These are phyloP conservation scores for Phalangium opilio DNA, from an alignment of 2,888 invertebrate species.

Conservation along the genomic window DNA sequence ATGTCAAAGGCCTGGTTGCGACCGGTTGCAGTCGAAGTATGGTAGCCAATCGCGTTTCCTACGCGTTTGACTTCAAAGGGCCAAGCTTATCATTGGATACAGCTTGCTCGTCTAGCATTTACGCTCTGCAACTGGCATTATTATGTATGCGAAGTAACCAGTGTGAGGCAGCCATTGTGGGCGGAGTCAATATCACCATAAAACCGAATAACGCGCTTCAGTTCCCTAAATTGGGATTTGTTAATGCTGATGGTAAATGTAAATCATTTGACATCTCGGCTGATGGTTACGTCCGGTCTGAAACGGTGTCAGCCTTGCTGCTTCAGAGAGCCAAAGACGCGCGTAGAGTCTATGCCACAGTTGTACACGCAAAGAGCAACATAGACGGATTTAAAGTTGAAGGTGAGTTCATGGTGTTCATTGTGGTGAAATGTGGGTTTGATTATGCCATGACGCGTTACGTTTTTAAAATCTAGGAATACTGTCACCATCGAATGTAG, in stretches of 20 bases:
- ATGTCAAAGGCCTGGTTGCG: constrained; percentile 69
- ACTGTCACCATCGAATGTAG: constrained; percentile 42
- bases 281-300: constrained; percentile 67
- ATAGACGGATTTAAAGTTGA: constrained; percentile 68
- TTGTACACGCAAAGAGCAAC: constrained; percentile 68
- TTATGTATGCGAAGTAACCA: constrained; percentile 68
- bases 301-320: constrained; percentile 63
- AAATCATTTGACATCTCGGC: constrained; percentile 65
- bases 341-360: constrained; percentile 64
- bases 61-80: constrained; percentile 84
- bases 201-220: constrained; percentile 83
- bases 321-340: constrained; percentile 62
- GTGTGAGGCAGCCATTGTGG: constrained; percentile 92
- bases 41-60: constrained; percentile 82
- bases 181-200: constrained; percentile 71
- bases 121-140: constrained; percentile 74
- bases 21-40: constrained; percentile 84
- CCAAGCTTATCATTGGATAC: constrained; percentile 93
- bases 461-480: constrained; percentile 27
- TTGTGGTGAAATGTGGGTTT: not conserved
- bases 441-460: not conserved
- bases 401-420: constrained; percentile 23
- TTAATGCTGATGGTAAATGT: too few species aligned
- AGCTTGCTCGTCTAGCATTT: constrained; percentile 87
- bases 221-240: constrained; percentile 79